Percentiles rank a stretch among this genome's conserved stretches.
Evolutionary conservation across 2,888 invertebrate genomes (phyloP).

Genomic region (Habroteleia sp.): DNA sequence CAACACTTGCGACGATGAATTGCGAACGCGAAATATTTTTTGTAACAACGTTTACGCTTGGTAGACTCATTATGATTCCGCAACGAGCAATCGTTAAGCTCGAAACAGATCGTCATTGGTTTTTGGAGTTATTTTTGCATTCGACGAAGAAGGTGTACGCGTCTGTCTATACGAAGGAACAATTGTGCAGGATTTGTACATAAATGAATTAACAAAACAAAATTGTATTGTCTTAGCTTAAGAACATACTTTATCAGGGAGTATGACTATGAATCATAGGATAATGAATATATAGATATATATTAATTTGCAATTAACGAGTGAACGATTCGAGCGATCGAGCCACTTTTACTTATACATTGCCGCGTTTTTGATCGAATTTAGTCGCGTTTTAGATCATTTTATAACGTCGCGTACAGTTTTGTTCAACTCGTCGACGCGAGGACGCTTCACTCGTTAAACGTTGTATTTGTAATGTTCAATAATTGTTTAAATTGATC

Average conservation of each 20-base stretch:
- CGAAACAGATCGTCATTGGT: no score
- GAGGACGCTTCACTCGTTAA: constrained; percentile 9
- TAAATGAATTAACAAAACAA: constrained; percentile 22
- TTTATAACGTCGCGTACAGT: no score
- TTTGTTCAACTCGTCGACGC: not conserved
- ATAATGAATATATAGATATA: constrained; percentile 15
- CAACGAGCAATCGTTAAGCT: constrained; percentile 2
- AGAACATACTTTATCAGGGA: constrained; percentile 24
- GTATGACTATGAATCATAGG: constrained; percentile 20
- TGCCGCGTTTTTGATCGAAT: no score
- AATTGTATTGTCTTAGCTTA: constrained; percentile 25
- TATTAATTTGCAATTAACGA: constrained; percentile 15
- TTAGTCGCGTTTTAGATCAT: no score
- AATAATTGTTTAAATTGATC: constrained; percentile 34
- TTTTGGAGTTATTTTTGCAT: constrained; percentile 4
- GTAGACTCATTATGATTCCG: constrained; percentile 12
- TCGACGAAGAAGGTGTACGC: not conserved
- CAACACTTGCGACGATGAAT: constrained; percentile 13
- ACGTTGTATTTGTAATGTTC: constrained; percentile 36
- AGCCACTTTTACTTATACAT: not conserved
- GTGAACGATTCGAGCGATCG: constrained; percentile 7
- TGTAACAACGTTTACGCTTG: constrained; percentile 30
- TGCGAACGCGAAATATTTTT: constrained; percentile 23
- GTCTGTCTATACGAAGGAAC: constrained; percentile 24
- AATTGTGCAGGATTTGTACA: constrained; percentile 33